These are phyloP conservation scores for Periophthalmus modestus DNA, from an alignment of 2,113 vertebrate species.

Conservation along the genomic window DNA sequence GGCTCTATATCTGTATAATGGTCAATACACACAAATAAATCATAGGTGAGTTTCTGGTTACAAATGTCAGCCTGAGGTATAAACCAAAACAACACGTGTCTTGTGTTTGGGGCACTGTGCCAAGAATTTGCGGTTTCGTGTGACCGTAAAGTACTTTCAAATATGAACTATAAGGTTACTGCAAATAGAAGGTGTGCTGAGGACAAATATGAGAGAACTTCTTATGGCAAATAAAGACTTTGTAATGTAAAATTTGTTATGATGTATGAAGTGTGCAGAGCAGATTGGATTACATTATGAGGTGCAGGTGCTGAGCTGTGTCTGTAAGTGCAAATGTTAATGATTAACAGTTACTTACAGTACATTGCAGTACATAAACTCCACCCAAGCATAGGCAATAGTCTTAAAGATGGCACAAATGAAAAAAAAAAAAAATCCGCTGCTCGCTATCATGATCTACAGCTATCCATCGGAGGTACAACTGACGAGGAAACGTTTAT, in stretches of 20 bases:
- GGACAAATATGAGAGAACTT: background rate
- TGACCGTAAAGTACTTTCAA: background rate
- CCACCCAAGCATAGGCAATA: background rate
- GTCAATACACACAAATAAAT: constrained; percentile 8
- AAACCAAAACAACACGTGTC: constrained; percentile 18
- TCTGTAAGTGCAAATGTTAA: constrained; percentile 40
- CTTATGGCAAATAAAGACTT: background rate
- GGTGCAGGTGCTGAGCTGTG: constrained; percentile 12
- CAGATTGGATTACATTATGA: background rate
- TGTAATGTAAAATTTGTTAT: background rate
- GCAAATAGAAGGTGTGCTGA: background rate
- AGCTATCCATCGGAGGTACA: no score
- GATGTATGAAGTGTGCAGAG: background rate
- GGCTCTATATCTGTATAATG: background rate
- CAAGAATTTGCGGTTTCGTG: background rate
- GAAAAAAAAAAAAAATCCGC: no score
- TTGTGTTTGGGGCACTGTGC: constrained; percentile 15
- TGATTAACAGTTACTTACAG: constrained; percentile 54
- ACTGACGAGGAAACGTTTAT: no score
- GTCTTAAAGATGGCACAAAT: background rate
- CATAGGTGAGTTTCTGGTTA: constrained; percentile 6
- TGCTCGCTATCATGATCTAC: no score
- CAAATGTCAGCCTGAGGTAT: constrained; percentile 1
- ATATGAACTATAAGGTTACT: background rate
- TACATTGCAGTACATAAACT: constrained; percentile 62